A percentile compares a stretch with the other conserved stretches of the same genome.
Conservation (phyloP, 2,888 invertebrate species). For the Epinotia bilunana region DNA sequence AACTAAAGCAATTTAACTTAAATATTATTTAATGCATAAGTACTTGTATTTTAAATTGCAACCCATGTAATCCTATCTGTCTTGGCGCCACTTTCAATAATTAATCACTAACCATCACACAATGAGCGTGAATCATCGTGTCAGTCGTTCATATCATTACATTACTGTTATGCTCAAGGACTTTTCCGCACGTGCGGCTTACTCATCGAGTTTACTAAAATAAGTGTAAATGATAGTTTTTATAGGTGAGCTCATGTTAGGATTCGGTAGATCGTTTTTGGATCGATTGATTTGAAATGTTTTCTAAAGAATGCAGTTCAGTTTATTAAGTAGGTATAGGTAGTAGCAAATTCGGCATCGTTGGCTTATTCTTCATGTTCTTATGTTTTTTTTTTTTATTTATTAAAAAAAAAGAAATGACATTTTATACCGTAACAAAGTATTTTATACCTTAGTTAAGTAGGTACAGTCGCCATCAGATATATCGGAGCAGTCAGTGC, state of each 20-base stretch:
- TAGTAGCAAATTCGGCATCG: no score
- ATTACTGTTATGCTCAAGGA: slow-evolving; percentile 26
- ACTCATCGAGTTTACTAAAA: slow-evolving; percentile 30
- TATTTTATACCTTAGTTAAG: no score
- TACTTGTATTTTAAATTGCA: neutral
- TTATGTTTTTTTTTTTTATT: no score
- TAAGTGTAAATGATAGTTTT: slow-evolving; percentile 16
- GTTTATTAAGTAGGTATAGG: no score
- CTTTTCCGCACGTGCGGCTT: slow-evolving; percentile 26
- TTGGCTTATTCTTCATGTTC: no score
- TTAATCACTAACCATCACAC: slow-evolving; percentile 12
- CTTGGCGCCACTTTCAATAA: slow-evolving; percentile 25
- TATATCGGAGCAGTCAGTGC: no score
- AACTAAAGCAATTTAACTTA: no score
- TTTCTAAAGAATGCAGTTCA: no score
- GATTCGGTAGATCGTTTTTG: slow-evolving; percentile 2
- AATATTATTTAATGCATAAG: no score
- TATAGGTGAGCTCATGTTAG: slow-evolving; percentile 33
- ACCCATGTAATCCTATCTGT: neutral
- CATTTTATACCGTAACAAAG: no score
- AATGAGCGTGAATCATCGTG: slow-evolving; percentile 32
- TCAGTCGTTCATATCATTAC: slow-evolving; percentile 29
- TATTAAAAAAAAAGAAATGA: no score
- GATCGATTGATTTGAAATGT: neutral
- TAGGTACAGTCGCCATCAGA: no score